A percentile compares a stretch with the other conserved stretches of the same genome.
Evolutionary conservation across 2,797 vertebrate species (phyloP).

Genomic region (Urosaurus nigricauda): DNA sequence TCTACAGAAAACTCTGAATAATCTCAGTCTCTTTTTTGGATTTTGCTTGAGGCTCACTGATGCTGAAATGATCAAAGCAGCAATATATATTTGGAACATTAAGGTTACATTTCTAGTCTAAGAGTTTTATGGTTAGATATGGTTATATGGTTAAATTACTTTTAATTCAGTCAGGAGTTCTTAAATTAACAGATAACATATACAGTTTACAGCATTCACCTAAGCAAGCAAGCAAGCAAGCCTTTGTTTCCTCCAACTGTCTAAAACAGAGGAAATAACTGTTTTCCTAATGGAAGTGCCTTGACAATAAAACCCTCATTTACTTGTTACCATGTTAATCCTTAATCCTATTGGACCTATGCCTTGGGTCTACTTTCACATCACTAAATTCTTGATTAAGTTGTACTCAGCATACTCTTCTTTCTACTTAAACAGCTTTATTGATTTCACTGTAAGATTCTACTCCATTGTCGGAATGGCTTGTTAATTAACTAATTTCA

Average conservation of each 20-base stretch:
- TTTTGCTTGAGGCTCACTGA: neutral
- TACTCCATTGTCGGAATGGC: conserved; percentile 60
- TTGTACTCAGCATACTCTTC: conserved; percentile 53
- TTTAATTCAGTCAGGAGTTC: neutral
- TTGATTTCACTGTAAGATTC: conserved; percentile 62
- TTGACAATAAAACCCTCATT: conserved; percentile 26
- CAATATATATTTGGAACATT: neutral
- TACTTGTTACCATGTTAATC: conserved; percentile 30
- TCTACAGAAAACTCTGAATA: neutral
- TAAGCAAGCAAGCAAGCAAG: neutral
- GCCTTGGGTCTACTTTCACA: conserved; percentile 47
- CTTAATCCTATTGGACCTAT: conserved; percentile 28
- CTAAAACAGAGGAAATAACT: conserved; percentile 19
- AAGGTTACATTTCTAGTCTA: neutral
- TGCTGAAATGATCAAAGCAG: neutral
- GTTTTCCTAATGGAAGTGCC: conserved; percentile 21
- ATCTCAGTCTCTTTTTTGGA: neutral
- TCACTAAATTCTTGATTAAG: conserved; percentile 60
- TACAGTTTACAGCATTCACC: neutral
- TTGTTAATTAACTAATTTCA: conserved; percentile 72
- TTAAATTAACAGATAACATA: conserved; percentile 11
- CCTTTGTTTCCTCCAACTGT: neutral
- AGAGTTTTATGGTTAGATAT: neutral
- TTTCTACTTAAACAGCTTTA: conserved; percentile 67
- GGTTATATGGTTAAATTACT: neutral